Conservation (phyloP, 2,888 invertebrate species). For the Chironomus riparius region DNA sequence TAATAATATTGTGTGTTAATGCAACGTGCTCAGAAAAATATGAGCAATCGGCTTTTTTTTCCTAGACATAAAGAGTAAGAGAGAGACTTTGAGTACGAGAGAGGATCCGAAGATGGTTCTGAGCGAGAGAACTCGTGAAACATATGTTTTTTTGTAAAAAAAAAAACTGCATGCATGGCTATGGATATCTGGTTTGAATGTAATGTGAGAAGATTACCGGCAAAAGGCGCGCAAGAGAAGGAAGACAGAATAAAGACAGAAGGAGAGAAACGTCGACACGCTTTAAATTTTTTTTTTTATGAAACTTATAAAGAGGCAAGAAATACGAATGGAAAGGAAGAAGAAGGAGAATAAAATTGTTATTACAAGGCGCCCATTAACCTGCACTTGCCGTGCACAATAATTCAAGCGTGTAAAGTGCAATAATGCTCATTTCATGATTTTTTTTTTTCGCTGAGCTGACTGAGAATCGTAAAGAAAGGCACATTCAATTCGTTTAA, state of each 20-base stretch:
- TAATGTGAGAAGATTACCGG: conserved; percentile 10
- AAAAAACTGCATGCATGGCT: neutral
- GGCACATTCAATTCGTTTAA: neutral
- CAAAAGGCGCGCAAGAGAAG: neutral
- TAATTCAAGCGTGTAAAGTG: neutral
- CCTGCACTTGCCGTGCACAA: neutral
- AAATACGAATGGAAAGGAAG: neutral
- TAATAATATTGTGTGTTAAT: neutral
- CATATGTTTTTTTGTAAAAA: neutral
- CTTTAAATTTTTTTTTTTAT: neutral
- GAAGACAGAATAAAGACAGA: neutral
- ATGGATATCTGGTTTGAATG: neutral
- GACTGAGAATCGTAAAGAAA: neutral
- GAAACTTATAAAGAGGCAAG: neutral
- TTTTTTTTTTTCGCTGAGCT: neutral
- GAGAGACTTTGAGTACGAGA: neutral
- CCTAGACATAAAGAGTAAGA: neutral
- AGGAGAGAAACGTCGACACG: conserved; percentile 1
- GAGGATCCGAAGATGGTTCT: no score
- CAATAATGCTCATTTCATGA: neutral
- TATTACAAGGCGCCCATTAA: neutral
- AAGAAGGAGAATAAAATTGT: neutral
- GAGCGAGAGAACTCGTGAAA: neutral
- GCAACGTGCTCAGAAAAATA: neutral
- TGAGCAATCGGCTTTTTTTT: neutral